These are phyloP conservation scores for Nibea coibor DNA, from an alignment of 2,113 vertebrate genomes.

Conservation along the genomic window DNA sequence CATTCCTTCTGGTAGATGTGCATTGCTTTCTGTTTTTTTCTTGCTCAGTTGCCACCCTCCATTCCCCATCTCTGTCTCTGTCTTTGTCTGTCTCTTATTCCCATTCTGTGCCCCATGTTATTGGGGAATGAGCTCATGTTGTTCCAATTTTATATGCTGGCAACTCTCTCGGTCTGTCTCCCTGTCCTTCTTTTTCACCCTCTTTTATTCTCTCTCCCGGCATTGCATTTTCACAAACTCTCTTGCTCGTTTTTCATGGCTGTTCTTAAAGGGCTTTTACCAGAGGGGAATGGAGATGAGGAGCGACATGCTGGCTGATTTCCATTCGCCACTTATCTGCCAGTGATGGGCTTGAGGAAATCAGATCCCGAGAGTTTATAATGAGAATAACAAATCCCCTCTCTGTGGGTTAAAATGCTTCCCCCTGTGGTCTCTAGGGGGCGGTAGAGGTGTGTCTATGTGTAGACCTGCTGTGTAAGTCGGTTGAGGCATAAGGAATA, in stretches of 20 bases:
- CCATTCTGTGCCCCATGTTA: slow-evolving; percentile 80
- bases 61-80: slow-evolving; percentile 59
- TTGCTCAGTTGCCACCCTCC: slow-evolving; percentile 55
- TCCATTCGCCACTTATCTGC: slow-evolving; percentile 78
- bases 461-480: neutral
- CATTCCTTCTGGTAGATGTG: slow-evolving; percentile 79
- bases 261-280: slow-evolving; percentile 68
- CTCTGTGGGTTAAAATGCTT: slow-evolving; percentile 11
- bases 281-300: slow-evolving; percentile 66
- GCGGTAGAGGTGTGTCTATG: slow-evolving; percentile 60
- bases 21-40: slow-evolving; percentile 27
- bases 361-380: slow-evolving; percentile 76
- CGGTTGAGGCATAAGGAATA: slow-evolving; percentile 1
- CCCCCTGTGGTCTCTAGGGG: slow-evolving; percentile 56
- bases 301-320: slow-evolving; percentile 77
- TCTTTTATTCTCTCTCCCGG: slow-evolving; percentile 41
- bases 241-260: slow-evolving; percentile 58
- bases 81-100: slow-evolving; percentile 65
- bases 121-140: slow-evolving; percentile 77
- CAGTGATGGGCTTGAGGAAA: slow-evolving; percentile 74
- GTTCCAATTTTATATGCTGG: slow-evolving; percentile 75
- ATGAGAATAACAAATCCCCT: slow-evolving; percentile 73
- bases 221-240: slow-evolving; percentile 56
- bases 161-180: slow-evolving; percentile 46
- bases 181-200: slow-evolving; percentile 27